phyloP scores from a whole-genome alignment of 2,888 invertebrate genomes.

The Chrysina gloriosa region DNA sequence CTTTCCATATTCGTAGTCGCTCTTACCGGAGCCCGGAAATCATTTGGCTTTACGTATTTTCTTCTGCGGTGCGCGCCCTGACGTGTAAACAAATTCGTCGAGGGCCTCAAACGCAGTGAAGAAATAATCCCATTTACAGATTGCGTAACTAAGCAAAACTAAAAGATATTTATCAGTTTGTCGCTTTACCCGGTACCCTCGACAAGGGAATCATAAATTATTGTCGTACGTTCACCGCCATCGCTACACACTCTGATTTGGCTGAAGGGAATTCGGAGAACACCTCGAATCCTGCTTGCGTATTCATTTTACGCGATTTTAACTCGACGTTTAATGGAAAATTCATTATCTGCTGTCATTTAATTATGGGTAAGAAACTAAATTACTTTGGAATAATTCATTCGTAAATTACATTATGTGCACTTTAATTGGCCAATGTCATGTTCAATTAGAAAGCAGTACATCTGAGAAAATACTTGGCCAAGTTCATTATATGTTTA shows the following conservation, averaged over 20 bases:
- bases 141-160: slow-evolving; percentile 40
- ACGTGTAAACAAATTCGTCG: slow-evolving; percentile 17
- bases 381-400: slow-evolving; percentile 6
- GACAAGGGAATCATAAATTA: slow-evolving; percentile 26
- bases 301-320: slow-evolving; percentile 25
- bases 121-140: slow-evolving; percentile 38
- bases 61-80: background rate
- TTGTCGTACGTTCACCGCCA: slow-evolving; percentile 20
- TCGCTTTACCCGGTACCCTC: slow-evolving; percentile 27
- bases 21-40: background rate
- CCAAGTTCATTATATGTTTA: too few relatives aligned
- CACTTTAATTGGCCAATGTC: background rate
- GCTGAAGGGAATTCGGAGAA: background rate
- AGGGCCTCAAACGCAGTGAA: background rate
- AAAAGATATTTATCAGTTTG: slow-evolving; percentile 43
- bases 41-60: background rate
- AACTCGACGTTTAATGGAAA: slow-evolving; percentile 13
- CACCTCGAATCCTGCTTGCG: background rate
- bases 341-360: slow-evolving; percentile 18
- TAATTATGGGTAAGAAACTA: slow-evolving; percentile 21
- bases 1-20: background rate
- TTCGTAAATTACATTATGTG: background rate
- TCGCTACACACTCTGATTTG: slow-evolving; percentile 4
- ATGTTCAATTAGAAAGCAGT: background rate
- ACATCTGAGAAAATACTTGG: background rate